Conservation (phyloP, 2,888 invertebrate species). For the Neuroscelio doddi region DNA sequence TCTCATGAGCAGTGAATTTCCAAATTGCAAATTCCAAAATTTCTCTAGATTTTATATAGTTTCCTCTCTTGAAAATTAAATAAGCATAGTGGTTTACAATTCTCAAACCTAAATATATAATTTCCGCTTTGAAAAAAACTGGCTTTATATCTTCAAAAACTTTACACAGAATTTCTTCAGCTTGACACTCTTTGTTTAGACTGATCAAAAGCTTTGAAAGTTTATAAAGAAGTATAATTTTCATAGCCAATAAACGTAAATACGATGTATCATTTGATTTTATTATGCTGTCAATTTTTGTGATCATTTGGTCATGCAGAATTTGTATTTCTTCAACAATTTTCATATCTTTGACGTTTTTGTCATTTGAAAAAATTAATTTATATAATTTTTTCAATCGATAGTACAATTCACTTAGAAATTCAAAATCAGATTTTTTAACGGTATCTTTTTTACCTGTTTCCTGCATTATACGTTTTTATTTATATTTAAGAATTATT, state of each 20-base stretch:
- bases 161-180: conserved; percentile 31
- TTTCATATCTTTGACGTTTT: neutral
- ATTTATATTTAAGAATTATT: too few species aligned
- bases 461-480: neutral
- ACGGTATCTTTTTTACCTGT: neutral
- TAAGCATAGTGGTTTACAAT: conserved; percentile 77
- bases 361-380: neutral
- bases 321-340: conserved; percentile 23
- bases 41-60: conserved; percentile 72
- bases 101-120: conserved; percentile 74
- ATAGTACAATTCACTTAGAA: conserved; percentile 35
- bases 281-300: conserved; percentile 26
- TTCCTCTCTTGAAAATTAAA: conserved; percentile 74
- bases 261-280: neutral
- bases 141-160: conserved; percentile 35
- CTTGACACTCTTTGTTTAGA: conserved; percentile 32
- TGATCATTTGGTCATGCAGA: conserved; percentile 24
- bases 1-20: too few species aligned
- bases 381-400: conserved; percentile 32
- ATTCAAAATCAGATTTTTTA: conserved; percentile 12
- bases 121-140: conserved; percentile 32
- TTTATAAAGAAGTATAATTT: conserved; percentile 46
- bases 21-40: conserved; percentile 74
- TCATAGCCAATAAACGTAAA: conserved; percentile 46
- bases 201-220: conserved; percentile 41